Base-by-base conservation (phyloP, 2,888 invertebrate genomes). In the Drosophila cracens region DNA sequence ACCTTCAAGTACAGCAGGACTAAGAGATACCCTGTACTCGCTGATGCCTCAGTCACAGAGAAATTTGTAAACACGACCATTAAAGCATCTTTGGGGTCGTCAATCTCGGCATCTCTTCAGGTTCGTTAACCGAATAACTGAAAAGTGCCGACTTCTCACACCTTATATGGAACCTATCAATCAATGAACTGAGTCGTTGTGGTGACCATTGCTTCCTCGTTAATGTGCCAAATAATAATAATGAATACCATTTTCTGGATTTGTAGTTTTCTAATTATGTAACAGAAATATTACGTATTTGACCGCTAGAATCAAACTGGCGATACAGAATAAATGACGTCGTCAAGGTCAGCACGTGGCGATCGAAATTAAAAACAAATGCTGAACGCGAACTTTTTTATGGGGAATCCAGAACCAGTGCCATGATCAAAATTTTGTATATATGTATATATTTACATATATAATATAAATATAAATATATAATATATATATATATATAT, bases 271-370 rank as follows among this genome's bases (percentile, higher is more conserved):
- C 8, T 46, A 25, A 2, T 21, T 10, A 10, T 18, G n/a, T 25
- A 54, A 67, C 34, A 21, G 21, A 43, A 31, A 69, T 36, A 75
- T 82, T 75, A 82, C 70, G 81, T 79, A 77, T 74, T 71, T 83
- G 81, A 81, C 75, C 87, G 74, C 54, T 66, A 56, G 75, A 71
- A 73, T 70, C 54, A 63, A 66, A 59, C 59, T 70, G 62, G 69
- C 78, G 89, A 83, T 83, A 71, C 72, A 70, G 81, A 85, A 85
- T 70, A 82, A 83, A 67, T 84, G 87, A 83, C 87, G 65, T 83
- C 65, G 74, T 43, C 83, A 88, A 88, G 83, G 83, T 78, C 89
- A 76, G 70, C 83, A 85, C 70, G 73, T 70, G 86, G 68, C 52
- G 63, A 66, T 76, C 59, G 31, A 40, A 58, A 46, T 33, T 33